Base-by-base conservation (phyloP, 2,113 vertebrate species). In the Platichthys stellatus region DNA sequence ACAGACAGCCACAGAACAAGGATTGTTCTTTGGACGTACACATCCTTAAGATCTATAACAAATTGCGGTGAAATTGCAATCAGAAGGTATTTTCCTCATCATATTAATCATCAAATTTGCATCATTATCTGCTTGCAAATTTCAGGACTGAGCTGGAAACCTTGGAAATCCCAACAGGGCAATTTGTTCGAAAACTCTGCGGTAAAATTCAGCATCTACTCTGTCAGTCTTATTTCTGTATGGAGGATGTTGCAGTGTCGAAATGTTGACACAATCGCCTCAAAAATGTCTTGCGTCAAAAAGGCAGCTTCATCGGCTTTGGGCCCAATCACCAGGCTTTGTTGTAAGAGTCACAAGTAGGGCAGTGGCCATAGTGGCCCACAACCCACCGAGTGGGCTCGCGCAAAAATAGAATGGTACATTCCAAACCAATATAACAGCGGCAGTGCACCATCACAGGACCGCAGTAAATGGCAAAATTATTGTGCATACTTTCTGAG, bases 381-480 rank as follows among this genome's bases (percentile, higher is more conserved):
- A 91, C 86, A 89, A 85, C 86, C 90, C 87, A 89, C 85, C 71
- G 91, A 93, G 91, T 88, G 83, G 91, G 88, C 85, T 82, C 69
- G 21, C 79, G 78, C 90, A 31, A 86, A 92, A 95, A 94, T 95
- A 95, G 94, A 93, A 89, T 75, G 89, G 92, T 93, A 93, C 92
- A 95, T 95, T 95, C 93, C 93, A 92, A 90, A 93, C 92, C 91
- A 91, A 92, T 93, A 94, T 93, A 95, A 92, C 92, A 94, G 93
- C 92, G 80, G 88, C 91, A 90, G 84, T 69, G 82, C 92, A 92
- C 91, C 91, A 94, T 93, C 94, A 88, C 89, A 87, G 86, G 88
- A 93, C 94, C 94, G 86, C 94, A 95, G 92, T 90, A 94, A 94
- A 94, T 92, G 92, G 90, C 85, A 85, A 94, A 94, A 94, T 95